Evolutionary conservation across 2,888 invertebrate species (phyloP).

Genomic region (Rotaria socialis): DNA sequence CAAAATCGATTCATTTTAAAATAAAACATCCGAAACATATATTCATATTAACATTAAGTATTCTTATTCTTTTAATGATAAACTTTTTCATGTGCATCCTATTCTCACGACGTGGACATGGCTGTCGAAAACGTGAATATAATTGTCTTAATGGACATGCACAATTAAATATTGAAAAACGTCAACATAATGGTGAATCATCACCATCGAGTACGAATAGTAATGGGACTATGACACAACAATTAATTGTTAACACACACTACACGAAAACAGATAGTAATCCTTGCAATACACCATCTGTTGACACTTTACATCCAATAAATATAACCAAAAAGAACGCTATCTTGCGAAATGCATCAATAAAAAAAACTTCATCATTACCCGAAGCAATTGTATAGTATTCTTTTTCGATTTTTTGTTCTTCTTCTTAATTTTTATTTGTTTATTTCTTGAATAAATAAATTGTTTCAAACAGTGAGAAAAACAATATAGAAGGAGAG

Average conservation of each 20-base stretch:
- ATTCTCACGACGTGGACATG: background rate
- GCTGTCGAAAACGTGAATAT: constrained; percentile 2
- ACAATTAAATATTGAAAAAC: constrained; percentile 3
- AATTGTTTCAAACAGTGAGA: background rate
- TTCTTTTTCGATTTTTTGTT: background rate
- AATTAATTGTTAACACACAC: background rate
- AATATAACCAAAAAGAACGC: background rate
- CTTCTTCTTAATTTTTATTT: too few relatives aligned
- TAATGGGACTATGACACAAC: constrained; percentile 3
- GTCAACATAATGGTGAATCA: background rate
- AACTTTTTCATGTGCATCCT: background rate
- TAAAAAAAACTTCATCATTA: background rate
- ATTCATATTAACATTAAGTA: background rate
- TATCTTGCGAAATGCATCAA: background rate
- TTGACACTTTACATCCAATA: constrained; percentile 18
- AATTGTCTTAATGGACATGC: background rate
- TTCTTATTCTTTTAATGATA: background rate
- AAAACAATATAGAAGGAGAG: background rate
- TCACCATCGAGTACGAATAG: constrained; percentile 17
- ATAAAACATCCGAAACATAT: background rate
- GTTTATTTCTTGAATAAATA: constrained; percentile 15
- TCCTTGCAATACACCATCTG: background rate
- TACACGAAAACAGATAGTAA: background rate
- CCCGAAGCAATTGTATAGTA: constrained; percentile 10
- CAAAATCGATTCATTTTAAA: background rate